Evolutionary conservation across 2,888 invertebrate genomes (phyloP), one percentile per base, ranked within the genome.

Genomic region (Lamproptera curius): DNA sequence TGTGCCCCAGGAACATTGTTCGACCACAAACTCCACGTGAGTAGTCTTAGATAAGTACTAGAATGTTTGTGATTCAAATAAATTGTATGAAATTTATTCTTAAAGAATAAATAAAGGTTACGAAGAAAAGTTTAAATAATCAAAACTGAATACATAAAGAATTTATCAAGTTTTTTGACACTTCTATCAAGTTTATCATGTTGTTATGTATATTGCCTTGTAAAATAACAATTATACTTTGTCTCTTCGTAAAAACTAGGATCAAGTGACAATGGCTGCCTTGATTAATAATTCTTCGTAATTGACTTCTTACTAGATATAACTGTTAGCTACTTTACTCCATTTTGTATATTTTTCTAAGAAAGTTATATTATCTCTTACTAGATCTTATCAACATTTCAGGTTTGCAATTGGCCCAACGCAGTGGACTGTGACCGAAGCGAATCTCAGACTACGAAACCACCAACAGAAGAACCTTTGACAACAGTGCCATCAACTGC

Each of bases 1-100:
- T 82, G 81, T 15, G 59, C 58, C 0, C 28, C 56, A 0, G 74
- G 73, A 0, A 65, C 67, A 0, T 58, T 64, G 26, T 81, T 81
- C 48, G 69, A 74, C 48, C 56, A 56, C 8, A 40, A 46, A 5
- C 42, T 63, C 9, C 73, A 76, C 69, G 81, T 78, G 51, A 14
- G 9, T 37, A 36, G n/a, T 10, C 2, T n/a, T n/a, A n/a, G n/a
- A n/a, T n/a, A n/a, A n/a, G n/a, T n/a, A n/a, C n/a, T n/a, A n/a
- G n/a, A n/a, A n/a, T n/a, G n/a, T n/a, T n/a, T n/a, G n/a, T n/a
- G n/a, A n/a, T n/a, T n/a, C n/a, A n/a, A n/a, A n/a, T n/a, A n/a
- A n/a, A n/a, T n/a, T n/a, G n/a, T n/a, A n/a, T n/a, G n/a, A n/a
- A n/a, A n/a, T n/a, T n/a, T n/a, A n/a, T n/a, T n/a, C n/a, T n/a